phyloP scores from a whole-genome alignment of 2,888 invertebrate genomes.

The Catocala nupta region DNA sequence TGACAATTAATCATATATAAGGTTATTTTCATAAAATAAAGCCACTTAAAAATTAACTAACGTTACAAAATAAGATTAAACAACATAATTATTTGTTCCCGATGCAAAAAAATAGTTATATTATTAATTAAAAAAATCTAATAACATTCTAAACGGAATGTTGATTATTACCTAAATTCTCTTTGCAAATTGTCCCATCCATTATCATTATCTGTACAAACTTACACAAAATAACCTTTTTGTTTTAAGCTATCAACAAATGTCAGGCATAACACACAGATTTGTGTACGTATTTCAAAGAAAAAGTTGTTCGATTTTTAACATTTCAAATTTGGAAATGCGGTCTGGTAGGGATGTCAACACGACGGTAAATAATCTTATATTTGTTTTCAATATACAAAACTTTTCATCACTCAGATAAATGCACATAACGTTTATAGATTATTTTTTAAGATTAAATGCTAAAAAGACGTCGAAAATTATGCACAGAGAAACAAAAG shows the following conservation, averaged over 20 bases:
- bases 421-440: slow-evolving; percentile 82
- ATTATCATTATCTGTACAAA: slow-evolving; percentile 81
- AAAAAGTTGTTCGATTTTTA: slow-evolving; percentile 75
- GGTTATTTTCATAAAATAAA: slow-evolving; percentile 84
- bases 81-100: slow-evolving; percentile 87
- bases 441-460: slow-evolving; percentile 73
- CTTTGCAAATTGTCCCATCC: slow-evolving; percentile 88
- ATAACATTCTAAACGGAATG: slow-evolving; percentile 88
- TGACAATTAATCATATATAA: slow-evolving; percentile 74
- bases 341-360: slow-evolving; percentile 81
- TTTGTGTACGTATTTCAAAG: slow-evolving; percentile 73
- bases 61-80: slow-evolving; percentile 87
- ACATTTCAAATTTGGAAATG: slow-evolving; percentile 73
- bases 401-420: slow-evolving; percentile 70
- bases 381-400: slow-evolving; percentile 66
- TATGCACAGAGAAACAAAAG: slow-evolving; percentile 76
- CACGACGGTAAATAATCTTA: slow-evolving; percentile 69
- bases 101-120: slow-evolving; percentile 81
- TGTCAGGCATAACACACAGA: slow-evolving; percentile 81
- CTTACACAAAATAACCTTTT: slow-evolving; percentile 84
- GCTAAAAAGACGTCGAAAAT: slow-evolving; percentile 83
- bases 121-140: slow-evolving; percentile 79
- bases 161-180: slow-evolving; percentile 85
- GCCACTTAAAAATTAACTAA: slow-evolving; percentile 86
- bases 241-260: slow-evolving; percentile 82